Conservation (phyloP, 2,888 invertebrate species). For the Aproaerema taeniolella region DNA sequence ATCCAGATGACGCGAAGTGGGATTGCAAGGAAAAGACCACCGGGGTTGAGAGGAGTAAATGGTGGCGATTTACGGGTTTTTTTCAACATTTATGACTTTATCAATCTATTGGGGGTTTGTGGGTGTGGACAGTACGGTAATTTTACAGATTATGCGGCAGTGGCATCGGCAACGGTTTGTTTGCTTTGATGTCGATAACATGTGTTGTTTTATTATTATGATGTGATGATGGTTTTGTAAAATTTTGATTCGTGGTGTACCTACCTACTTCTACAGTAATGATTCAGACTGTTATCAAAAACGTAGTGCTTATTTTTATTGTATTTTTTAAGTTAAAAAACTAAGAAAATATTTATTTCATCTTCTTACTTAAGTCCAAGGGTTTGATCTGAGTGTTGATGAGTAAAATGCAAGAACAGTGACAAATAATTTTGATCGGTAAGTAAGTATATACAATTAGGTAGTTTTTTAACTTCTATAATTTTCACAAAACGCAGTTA, state of each 20-base stretch:
- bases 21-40: constrained; percentile 56
- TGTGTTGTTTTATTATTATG: not conserved
- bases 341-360: not conserved
- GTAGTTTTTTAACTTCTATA: no score
- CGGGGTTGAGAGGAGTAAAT: constrained; percentile 25
- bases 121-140: constrained; percentile 8
- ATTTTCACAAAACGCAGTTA: not conserved
- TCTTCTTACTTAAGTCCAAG: no score
- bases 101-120: not conserved
- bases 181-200: constrained; percentile 8
- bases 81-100: no score
- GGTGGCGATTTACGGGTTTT: constrained; percentile 1
- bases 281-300: no score
- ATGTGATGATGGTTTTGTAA: not conserved
- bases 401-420: no score
- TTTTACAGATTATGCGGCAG: constrained; percentile 8
- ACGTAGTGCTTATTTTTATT: not conserved
- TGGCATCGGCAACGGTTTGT: not conserved
- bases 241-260: not conserved
- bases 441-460: no score
- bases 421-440: no score
- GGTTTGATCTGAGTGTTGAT: no score
- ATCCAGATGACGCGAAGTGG: constrained; percentile 37
- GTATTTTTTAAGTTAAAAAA: not conserved
- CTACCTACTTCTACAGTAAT: no score